phyloP scores from a whole-genome alignment of 2,113 vertebrate species.

The Cryptomyrus ogoouensis region DNA sequence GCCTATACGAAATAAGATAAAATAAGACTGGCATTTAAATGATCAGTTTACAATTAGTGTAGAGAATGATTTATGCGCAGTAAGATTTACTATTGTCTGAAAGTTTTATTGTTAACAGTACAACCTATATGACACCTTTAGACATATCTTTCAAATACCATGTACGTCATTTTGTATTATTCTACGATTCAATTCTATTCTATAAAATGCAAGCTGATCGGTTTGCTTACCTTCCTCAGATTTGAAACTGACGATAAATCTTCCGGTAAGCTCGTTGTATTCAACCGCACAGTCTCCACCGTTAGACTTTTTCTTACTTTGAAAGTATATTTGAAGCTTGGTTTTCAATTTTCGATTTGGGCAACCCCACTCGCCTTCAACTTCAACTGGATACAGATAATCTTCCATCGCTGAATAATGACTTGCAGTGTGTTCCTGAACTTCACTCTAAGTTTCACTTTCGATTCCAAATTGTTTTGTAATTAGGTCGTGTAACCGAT shows the following conservation, averaged over 20 bases:
- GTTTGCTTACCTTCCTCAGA: conserved; percentile 48
- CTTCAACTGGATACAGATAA: conserved; percentile 23
- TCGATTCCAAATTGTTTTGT: neutral
- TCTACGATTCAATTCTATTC: neutral
- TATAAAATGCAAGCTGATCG: neutral
- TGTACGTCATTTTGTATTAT: neutral
- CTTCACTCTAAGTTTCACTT: neutral
- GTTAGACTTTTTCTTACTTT: conserved; percentile 62
- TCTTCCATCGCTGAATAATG: conserved; percentile 34
- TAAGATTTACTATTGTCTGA: neutral
- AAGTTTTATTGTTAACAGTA: neutral
- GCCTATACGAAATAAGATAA: neutral
- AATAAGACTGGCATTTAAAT: neutral
- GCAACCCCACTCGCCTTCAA: conserved; percentile 44
- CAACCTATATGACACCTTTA: neutral
- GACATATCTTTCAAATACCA: neutral
- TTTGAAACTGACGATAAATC: conserved; percentile 58
- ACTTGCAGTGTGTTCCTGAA: neutral
- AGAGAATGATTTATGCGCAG: neutral
- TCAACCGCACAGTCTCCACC: conserved; percentile 72
- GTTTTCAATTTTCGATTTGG: conserved; percentile 24
- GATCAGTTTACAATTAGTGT: neutral
- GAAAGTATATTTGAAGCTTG: conserved; percentile 72
- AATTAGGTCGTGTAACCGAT: neutral
- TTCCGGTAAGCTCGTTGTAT: neutral